Conservation (phyloP, 2,797 vertebrate species). For the Pseudochirops corinnae region DNA sequence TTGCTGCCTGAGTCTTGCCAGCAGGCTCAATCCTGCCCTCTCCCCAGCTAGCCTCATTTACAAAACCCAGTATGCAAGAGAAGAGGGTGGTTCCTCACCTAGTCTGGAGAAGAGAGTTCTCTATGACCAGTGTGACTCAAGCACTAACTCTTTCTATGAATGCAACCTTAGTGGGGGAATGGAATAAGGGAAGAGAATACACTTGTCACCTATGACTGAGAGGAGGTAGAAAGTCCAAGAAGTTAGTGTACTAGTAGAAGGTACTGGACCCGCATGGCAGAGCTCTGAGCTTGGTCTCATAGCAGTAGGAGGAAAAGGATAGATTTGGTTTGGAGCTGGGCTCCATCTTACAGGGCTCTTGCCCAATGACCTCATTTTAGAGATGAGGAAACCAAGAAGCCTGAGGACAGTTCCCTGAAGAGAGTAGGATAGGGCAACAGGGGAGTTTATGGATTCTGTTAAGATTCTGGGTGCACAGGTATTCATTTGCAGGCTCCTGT, state of each 20-base stretch:
- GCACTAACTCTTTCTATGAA: not conserved
- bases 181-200: not conserved
- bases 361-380: not conserved
- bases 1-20: not conserved
- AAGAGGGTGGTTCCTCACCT: not conserved
- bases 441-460: not conserved
- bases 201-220: not conserved
- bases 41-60: not conserved
- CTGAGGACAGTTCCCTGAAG: not conserved
- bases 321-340: not conserved
- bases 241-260: not conserved
- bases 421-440: not conserved
- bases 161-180: not conserved
- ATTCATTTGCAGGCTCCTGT: not conserved
- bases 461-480: not conserved
- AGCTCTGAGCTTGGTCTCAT: not conserved
- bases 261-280: not conserved
- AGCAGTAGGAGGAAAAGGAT: accelerated
- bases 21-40: not conserved
- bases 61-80: not conserved
- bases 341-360: not conserved
- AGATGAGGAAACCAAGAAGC: not conserved
- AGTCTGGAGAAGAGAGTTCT: not conserved
- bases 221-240: not conserved
- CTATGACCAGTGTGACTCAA: not conserved